Percentiles rank a stretch among this genome's conserved stretches.
Evolutionary conservation across 2,113 vertebrate genomes (phyloP).

Genomic region (Megalops atlanticus): DNA sequence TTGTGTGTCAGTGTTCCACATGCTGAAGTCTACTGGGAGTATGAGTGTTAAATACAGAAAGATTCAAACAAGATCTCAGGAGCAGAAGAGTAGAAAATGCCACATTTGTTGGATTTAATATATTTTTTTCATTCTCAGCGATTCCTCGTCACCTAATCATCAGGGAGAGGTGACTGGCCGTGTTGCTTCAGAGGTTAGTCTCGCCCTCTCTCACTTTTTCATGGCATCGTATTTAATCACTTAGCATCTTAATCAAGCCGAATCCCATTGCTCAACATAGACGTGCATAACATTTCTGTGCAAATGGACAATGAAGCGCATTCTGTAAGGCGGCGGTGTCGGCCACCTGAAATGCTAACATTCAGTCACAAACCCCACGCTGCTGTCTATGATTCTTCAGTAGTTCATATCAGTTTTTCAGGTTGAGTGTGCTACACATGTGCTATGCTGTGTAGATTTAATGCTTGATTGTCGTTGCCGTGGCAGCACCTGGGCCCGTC

Average conservation of each 20-base stretch:
- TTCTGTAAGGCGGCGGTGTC: background rate
- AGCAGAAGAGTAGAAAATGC: background rate
- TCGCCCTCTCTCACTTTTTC: background rate
- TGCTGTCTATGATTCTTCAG: background rate
- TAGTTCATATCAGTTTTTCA: background rate
- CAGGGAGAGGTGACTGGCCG: constrained; percentile 83
- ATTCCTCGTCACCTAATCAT: constrained; percentile 94
- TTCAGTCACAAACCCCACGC: background rate
- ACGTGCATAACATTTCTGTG: background rate
- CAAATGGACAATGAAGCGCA: background rate
- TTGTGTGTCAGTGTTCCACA: background rate
- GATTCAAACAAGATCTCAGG: background rate
- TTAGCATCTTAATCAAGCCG: constrained; percentile 7
- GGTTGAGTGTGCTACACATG: background rate
- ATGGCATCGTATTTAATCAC: background rate
- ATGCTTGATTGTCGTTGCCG: constrained; percentile 7
- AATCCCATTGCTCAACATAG: background rate
- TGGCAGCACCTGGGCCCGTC: constrained; percentile 85
- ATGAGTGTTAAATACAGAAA: background rate
- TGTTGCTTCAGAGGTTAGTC: constrained; percentile 79
- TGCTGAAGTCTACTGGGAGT: background rate
- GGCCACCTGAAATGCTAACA: background rate
- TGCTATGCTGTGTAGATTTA: background rate
- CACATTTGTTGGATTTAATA: background rate
- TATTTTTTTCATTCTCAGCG: constrained; percentile 66